These are phyloP conservation scores for Falco cherrug DNA, from an alignment of 2,797 vertebrate genomes.

Conservation along the genomic window DNA sequence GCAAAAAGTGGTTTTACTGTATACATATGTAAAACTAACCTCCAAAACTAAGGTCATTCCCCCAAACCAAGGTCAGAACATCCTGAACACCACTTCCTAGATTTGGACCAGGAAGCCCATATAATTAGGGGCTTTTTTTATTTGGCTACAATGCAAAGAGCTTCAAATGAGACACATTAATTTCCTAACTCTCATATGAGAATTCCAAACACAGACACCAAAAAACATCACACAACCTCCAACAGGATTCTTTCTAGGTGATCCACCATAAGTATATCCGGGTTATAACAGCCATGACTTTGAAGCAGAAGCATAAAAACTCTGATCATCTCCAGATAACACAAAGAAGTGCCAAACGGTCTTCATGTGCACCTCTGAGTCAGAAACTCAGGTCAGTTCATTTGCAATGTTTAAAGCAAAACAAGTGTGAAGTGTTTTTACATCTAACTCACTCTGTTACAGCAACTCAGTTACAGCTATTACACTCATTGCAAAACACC, in stretches of 20 bases:
- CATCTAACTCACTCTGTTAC: not conserved
- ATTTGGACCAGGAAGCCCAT: not conserved
- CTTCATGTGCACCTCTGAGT: not conserved
- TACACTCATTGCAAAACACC: not conserved
- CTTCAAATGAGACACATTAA: not conserved
- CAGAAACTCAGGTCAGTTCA: not conserved
- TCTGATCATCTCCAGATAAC: not conserved
- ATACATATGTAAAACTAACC: not conserved
- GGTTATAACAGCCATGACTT: not conserved
- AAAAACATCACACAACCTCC: not conserved
- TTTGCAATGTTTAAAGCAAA: not conserved
- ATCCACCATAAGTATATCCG: not conserved
- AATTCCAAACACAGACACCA: not conserved
- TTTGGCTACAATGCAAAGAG: not conserved
- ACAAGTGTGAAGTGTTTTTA: not conserved
- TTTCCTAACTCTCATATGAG: not conserved
- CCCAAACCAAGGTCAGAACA: not conserved
- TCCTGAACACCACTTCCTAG: not conserved
- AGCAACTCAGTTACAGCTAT: not conserved
- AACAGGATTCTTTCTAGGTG: not conserved
- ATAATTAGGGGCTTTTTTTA: not conserved
- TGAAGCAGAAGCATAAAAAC: not conserved
- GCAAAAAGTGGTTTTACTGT: not conserved
- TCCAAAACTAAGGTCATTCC: not conserved
- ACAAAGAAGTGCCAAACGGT: not conserved